Evolutionary conservation across 2,888 invertebrate genomes (phyloP), one percentile per base, ranked within the genome.

Genomic region (Polymixis lichenea): DNA sequence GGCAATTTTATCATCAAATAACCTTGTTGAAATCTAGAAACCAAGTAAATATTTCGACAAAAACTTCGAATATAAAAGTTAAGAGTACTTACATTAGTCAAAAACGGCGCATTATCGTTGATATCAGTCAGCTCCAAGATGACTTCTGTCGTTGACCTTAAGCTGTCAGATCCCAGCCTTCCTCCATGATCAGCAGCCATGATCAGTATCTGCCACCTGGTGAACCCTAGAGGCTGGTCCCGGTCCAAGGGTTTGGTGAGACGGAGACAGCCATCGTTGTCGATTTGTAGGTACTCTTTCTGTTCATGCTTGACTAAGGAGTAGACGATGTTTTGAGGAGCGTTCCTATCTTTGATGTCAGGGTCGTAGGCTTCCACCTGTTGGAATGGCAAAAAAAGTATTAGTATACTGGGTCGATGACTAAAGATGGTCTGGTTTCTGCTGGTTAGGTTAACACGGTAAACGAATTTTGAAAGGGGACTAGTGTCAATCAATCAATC

Each of bases 51-150:
- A 60, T n/a, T n/a, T 32, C 2, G 67, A 32, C 9, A 49, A 55
- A 43, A 68, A 28, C 0, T 7, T 38, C 4, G 0, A 53, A 32
- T 7, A 32, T 0, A 53, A 25, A 43, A 5, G 9, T 32, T 17
- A 49, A 46, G n/a, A 17, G 19, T 90, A 97, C 97, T 97, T 93
- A 97, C 97, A 91, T 98, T 98, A 61, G 98, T 98, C 79, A 99
- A 97, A 91, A 98, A 98, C 0, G 99, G 99, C 0, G 98, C 98
- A 92, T 99, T 99, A 92, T 99, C 99, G 93, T 99, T 99, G 89
- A 99, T 98, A 91, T 99, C 99, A 8, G 97, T 97, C 46, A 98
- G 92, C 81, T 97, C 97, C 80, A 98, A 96, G 64, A 97, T 98
- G 43, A 98, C 98, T 88, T 98, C 97, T 0, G 97, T 97, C 3